phyloP scores from a whole-genome alignment of 92 coral and sea anemone genomes.

The Phenganax stokvisi region DNA sequence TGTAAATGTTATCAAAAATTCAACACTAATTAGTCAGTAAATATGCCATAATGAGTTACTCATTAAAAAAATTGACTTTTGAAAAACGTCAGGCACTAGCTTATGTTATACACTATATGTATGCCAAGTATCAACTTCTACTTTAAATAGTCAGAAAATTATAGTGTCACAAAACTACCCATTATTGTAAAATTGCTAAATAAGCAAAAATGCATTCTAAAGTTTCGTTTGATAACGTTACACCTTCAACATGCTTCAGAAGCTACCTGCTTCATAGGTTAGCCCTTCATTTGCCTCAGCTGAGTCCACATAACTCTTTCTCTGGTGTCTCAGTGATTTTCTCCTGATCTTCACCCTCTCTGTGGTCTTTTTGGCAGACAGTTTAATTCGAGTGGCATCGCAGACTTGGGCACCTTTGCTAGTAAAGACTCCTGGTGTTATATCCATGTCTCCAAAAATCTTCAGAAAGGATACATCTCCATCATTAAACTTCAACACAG shows the following conservation, averaged over 20 bases:
- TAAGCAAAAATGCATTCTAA: background rate
- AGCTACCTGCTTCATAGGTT: slow-evolving; percentile 4
- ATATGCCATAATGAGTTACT: background rate
- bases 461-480: background rate
- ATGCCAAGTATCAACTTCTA: slow-evolving; percentile 17
- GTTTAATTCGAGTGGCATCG: background rate
- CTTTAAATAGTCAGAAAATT: background rate
- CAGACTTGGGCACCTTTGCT: slow-evolving; percentile 12
- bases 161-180: slow-evolving; percentile 17
- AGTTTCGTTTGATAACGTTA: background rate
- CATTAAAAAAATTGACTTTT: background rate
- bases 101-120: background rate
- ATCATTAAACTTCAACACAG: background rate
- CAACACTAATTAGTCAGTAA: background rate
- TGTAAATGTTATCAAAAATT: background rate
- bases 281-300: slow-evolving; percentile 8
- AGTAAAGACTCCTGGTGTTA: slow-evolving; percentile 8
- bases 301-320: slow-evolving; percentile 7
- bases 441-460: slow-evolving; percentile 7
- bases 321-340: slow-evolving; percentile 4
- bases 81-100: background rate
- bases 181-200: background rate
- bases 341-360: slow-evolving; percentile 9
- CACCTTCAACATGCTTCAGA: slow-evolving; percentile 1
- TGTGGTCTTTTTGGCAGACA: slow-evolving; percentile 1